A percentile compares a stretch with the other conserved stretches of the same genome.
Conservation (phyloP, 92 coral and sea anemone genomes). For the Palythoa heliodiscus region DNA sequence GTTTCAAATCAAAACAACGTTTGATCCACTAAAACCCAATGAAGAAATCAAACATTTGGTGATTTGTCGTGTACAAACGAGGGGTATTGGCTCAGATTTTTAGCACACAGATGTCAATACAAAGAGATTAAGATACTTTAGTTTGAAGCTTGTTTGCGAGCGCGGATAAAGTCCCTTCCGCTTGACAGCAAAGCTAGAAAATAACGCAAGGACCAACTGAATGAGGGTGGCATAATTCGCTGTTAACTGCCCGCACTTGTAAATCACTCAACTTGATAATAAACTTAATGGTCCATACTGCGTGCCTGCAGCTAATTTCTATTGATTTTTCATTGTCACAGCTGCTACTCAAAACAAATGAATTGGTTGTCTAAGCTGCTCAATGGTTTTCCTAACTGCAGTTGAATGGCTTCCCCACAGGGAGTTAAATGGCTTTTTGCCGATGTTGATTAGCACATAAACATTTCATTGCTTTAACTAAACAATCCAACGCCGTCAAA, state of each 20-base stretch:
- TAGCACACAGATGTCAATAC: background rate
- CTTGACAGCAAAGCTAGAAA: background rate
- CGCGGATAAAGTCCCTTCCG: background rate
- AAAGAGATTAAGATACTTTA: background rate
- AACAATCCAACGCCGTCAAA: background rate
- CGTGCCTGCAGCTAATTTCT: background rate
- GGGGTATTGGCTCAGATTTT: background rate
- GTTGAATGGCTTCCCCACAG: constrained; percentile 8
- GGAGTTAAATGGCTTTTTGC: constrained; percentile 17
- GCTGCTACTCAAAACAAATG: constrained; percentile 12
- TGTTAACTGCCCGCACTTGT: constrained; percentile 21
- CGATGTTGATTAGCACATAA: background rate
- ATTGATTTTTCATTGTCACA: background rate
- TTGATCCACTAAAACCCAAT: too few relatives aligned
- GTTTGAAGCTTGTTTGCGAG: background rate
- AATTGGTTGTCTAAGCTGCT: constrained; percentile 8
- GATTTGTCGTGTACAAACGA: background rate
- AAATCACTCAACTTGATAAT: constrained; percentile 26
- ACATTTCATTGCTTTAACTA: constrained; percentile 12
- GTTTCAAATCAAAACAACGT: too few relatives aligned
- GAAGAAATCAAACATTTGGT: too few relatives aligned
- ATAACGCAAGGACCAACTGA: background rate
- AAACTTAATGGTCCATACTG: constrained; percentile 5
- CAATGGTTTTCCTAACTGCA: constrained; percentile 4
- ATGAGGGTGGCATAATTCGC: background rate